Percentiles rank a stretch among this genome's conserved stretches.
phyloP scores from a whole-genome alignment of 1,140 invertebrate genomes.

The Neodiprion pinetum region DNA sequence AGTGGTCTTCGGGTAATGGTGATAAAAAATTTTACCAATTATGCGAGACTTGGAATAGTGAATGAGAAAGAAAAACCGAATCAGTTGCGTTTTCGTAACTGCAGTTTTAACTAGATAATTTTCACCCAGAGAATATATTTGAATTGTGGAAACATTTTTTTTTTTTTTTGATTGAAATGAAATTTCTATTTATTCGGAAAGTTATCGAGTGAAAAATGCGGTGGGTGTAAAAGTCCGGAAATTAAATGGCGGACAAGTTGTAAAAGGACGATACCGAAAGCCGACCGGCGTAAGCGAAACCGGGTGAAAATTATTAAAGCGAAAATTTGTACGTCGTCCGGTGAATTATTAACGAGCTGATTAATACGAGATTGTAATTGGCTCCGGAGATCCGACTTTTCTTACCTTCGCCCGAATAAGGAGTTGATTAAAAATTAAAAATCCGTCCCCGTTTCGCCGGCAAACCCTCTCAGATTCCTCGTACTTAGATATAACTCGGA shows the following conservation, averaged over 20 bases:
- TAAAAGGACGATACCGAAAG: not conserved
- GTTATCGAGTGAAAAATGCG: no score
- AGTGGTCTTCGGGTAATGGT: no score
- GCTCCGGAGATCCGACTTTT: not conserved
- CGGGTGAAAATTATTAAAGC: not conserved
- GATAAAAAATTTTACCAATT: no score
- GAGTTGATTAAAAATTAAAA: not conserved
- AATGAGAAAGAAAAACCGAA: no score
- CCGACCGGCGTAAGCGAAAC: not conserved
- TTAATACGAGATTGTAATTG: slow-evolving; percentile 7
- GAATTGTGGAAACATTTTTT: no score
- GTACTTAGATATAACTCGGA: no score
- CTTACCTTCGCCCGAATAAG: not conserved
- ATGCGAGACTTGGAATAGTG: no score
- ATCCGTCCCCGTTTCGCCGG: not conserved
- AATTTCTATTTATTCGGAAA: no score
- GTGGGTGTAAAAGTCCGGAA: not conserved
- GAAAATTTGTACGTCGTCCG: not conserved
- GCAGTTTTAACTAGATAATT: no score
- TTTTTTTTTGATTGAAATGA: no score
- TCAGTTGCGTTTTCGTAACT: no score
- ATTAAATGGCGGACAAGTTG: not conserved
- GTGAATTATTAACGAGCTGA: not conserved
- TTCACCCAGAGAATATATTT: no score
- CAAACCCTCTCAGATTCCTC: not conserved